Evolutionary conservation across 64 coral and sea anemone genomes (phyloP).

Genomic region (Acropora tenuis): DNA sequence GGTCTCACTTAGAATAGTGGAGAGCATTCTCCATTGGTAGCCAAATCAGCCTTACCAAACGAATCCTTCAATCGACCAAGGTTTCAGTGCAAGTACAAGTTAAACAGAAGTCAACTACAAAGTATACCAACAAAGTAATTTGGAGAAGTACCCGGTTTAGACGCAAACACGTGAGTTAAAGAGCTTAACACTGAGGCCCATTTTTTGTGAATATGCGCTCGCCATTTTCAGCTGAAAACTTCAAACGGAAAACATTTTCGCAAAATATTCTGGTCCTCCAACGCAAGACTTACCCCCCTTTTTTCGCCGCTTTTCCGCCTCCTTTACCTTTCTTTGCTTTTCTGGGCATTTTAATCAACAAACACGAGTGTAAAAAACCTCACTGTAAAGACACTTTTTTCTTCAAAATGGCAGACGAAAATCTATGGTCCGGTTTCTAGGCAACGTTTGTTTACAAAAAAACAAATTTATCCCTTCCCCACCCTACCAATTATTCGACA

Average conservation of each 20-base stretch:
- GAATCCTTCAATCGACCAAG: too few relatives aligned
- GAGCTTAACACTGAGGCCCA: too few relatives aligned
- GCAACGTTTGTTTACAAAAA: conserved; percentile 51
- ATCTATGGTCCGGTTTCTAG: conserved; percentile 26
- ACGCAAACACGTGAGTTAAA: too few relatives aligned
- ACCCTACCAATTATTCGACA: too few relatives aligned
- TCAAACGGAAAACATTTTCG: not conserved
- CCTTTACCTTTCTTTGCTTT: conserved; percentile 80
- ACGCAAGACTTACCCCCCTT: conserved; percentile 61
- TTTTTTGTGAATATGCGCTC: too few relatives aligned
- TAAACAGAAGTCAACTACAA: too few relatives aligned
- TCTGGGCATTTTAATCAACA: conserved; percentile 78
- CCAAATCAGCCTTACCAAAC: too few relatives aligned
- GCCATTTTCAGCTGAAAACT: not conserved
- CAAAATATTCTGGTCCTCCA: not conserved
- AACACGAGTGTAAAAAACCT: not conserved
- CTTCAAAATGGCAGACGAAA: conserved; percentile 25
- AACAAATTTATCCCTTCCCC: not conserved
- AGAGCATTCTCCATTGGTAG: too few relatives aligned
- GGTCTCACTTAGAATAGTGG: too few relatives aligned
- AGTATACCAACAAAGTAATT: too few relatives aligned
- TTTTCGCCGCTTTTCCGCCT: conserved; percentile 60
- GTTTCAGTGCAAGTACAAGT: too few relatives aligned
- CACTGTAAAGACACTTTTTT: not conserved
- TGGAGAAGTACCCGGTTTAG: too few relatives aligned